These are phyloP conservation scores for Terrapene triunguis DNA, from an alignment of 2,113 vertebrate genomes.

Conservation along the genomic window DNA sequence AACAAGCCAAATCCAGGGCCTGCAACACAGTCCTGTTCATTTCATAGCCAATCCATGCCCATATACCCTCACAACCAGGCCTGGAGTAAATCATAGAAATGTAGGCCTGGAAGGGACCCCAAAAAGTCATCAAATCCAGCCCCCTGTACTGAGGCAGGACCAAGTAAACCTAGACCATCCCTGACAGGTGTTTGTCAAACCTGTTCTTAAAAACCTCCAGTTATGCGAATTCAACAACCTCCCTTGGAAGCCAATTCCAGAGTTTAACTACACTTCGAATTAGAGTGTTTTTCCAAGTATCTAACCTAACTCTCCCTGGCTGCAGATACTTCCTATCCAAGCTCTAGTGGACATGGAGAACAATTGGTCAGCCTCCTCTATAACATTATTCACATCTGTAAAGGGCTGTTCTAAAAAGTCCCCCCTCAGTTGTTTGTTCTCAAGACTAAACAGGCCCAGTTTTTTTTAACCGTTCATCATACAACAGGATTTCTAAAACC, in stretches of 20 bases:
- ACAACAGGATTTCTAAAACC: neutral
- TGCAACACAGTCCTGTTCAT: rapidly evolving
- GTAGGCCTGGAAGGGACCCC: neutral
- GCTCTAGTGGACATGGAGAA: neutral
- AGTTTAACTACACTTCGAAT: neutral
- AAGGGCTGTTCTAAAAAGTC: neutral
- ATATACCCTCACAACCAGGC: rapidly evolving
- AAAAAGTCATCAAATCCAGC: neutral
- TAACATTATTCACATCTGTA: too few species aligned
- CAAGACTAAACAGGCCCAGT: neutral
- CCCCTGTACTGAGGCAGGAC: neutral
- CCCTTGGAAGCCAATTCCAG: neutral
- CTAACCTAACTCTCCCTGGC: neutral
- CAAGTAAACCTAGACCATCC: neutral
- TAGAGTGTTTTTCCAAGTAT: neutral
- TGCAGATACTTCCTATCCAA: neutral
- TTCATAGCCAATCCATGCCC: neutral
- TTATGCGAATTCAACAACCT: neutral
- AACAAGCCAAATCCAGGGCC: rapidly evolving
- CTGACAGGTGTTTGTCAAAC: neutral
- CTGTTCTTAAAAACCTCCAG: neutral
- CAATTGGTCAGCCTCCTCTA: neutral
- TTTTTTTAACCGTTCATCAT: neutral
- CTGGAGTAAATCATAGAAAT: neutral
- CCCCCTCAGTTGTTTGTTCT: neutral